Evolutionary conservation across 2,797 vertebrate species (phyloP).

Genomic region (Darevskia nairensis): DNA sequence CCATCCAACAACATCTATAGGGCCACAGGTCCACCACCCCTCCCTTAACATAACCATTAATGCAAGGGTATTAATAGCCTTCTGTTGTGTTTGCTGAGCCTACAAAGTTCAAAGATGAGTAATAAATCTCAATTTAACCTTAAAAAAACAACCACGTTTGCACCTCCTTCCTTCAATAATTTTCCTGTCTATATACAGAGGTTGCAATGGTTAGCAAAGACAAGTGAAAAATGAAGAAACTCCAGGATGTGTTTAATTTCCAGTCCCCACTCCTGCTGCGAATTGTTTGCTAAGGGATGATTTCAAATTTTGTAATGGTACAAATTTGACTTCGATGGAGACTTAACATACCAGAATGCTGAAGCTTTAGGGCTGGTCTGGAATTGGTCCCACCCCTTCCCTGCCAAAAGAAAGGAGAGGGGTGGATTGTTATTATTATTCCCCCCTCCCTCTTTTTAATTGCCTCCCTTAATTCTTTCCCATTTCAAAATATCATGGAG

Average conservation of each 20-base stretch:
- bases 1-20: no score
- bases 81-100: neutral
- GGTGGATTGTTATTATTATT: constrained; percentile 35
- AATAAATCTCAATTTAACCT: constrained; percentile 53
- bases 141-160: constrained; percentile 39
- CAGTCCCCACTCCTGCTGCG: constrained; percentile 45
- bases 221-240: constrained; percentile 63
- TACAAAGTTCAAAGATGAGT: constrained; percentile 56
- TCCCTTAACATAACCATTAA: neutral
- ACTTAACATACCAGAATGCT: constrained; percentile 45
- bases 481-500: constrained; percentile 69
- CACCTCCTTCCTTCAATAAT: constrained; percentile 59
- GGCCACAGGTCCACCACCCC: no score
- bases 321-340: constrained; percentile 64
- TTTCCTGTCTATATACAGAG: constrained; percentile 62
- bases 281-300: constrained; percentile 59
- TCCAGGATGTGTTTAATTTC: constrained; percentile 72
- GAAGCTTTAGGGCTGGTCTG: constrained; percentile 54
- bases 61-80: neutral
- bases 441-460: constrained; percentile 62
- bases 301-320: constrained; percentile 58
- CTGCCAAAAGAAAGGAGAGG: constrained; percentile 48
- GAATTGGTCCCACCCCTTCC: constrained; percentile 57
- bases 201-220: constrained; percentile 56
- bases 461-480: constrained; percentile 65